Evolutionary conservation across 2,888 invertebrate species (phyloP), one percentile per base, ranked within the genome.

Genomic region (Nebria brevicollis): DNA sequence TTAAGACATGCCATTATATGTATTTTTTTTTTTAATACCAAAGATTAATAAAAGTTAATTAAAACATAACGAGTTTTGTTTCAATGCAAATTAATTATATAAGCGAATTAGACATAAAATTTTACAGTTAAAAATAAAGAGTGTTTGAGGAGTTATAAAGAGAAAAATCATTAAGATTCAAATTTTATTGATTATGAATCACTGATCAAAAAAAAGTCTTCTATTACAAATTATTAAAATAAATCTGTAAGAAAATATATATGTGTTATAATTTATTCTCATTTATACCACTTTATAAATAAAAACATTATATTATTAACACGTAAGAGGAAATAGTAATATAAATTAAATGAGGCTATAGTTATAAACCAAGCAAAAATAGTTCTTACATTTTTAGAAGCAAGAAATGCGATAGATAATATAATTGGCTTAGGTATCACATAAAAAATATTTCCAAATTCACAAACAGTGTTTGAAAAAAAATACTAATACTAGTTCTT

Each of bases 201-300:
- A 13, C 54, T 54, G 54, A 8, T 54, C 54, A 3, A 54, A 54
- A 54, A 54, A 54, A 34, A 34, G 34, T 34, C 54, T 8, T 54
- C 54, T 54, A 54, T 54, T 54, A 54, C 54, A 54, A 54, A 54
- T 54, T 54, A 54, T 54, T 54, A 54, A 54, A 54, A 54, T 54
- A 54, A 54, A 54, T 54, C 54, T 54, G 54, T 54, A 54, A 54
- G 54, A 54, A 54, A 54, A 54, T 54, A 54, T 54, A 54, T 54
- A 13, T 34, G 34, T 34, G 34, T 54, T 8, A 54, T 54, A 54
- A 54, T 54, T 54, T 54, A 54, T 54, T 54, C 54, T 54, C 54
- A 54, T 54, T 54, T 54, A 54, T 54, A 54, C 54, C 7, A 54
- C 8, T 54, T 54, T 54, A 54, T 54, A 54, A 54, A 54, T 54